A percentile compares a stretch with the other conserved stretches of the same genome.
These are phyloP conservation scores for Bubo blakistoni DNA, from an alignment of 2,113 vertebrate genomes.

Conservation along the genomic window DNA sequence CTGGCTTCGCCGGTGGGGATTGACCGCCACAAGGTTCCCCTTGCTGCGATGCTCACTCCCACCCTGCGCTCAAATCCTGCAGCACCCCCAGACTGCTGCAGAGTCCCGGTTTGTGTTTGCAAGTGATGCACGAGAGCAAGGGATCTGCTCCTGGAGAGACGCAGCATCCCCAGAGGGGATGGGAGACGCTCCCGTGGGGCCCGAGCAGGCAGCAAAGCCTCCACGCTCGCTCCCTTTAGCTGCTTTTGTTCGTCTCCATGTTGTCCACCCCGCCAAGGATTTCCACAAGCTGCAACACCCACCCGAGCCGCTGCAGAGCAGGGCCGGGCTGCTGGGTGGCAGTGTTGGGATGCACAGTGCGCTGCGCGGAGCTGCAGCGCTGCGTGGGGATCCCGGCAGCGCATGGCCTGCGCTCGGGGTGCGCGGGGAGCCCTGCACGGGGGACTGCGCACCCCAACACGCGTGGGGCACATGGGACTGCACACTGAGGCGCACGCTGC, in stretches of 20 bases:
- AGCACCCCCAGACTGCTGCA: neutral
- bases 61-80: neutral
- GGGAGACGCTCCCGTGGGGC: fast-evolving
- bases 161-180: fast-evolving
- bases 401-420: too few species aligned
- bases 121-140: fast-evolving
- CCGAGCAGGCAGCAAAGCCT: neutral
- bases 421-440: too few species aligned
- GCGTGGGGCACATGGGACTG: neutral
- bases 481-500: neutral
- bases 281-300: neutral
- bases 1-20: fast-evolving
- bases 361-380: neutral
- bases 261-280: fast-evolving
- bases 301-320: neutral
- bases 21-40: fast-evolving
- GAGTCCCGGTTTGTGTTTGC: fast-evolving
- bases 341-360: constrained; percentile 40
- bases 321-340: constrained; percentile 38
- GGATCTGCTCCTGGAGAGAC: fast-evolving
- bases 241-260: neutral
- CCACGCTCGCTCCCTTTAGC: fast-evolving
- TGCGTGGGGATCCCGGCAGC: too few species aligned
- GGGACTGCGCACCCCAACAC: too few species aligned
- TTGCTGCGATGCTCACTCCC: fast-evolving